Conservation (phyloP, 2,113 vertebrate species). For the Phoxinus phoxinus region DNA sequence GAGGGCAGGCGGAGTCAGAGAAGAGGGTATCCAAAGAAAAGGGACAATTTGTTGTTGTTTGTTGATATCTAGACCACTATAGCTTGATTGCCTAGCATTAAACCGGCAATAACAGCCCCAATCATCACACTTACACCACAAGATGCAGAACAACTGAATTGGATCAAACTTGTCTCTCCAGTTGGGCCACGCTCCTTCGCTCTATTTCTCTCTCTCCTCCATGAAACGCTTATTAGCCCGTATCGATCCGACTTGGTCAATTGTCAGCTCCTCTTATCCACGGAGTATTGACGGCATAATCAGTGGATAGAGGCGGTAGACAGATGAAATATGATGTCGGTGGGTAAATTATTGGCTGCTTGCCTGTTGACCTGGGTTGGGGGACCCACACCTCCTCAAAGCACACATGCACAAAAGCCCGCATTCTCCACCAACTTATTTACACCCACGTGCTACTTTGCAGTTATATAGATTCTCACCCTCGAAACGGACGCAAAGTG, state of each 20-base stretch:
- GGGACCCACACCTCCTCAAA: slow-evolving; percentile 80
- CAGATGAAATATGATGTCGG: slow-evolving; percentile 97
- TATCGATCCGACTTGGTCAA: slow-evolving; percentile 99
- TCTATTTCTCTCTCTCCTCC: slow-evolving; percentile 78
- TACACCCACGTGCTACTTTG: slow-evolving; percentile 36
- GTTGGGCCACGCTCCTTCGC: slow-evolving; percentile 70
- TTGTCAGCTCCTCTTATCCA: slow-evolving; percentile 99
- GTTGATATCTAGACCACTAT: slow-evolving; percentile 99
- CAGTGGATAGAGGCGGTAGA: slow-evolving; percentile 92
- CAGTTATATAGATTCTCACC: slow-evolving; percentile 45
- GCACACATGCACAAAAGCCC: slow-evolving; percentile 41
- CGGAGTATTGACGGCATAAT: slow-evolving; percentile 98
- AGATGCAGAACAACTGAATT: slow-evolving; percentile 93
- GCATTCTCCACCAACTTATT: slow-evolving; percentile 39
- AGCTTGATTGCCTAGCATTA: slow-evolving; percentile 99
- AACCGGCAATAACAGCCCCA: slow-evolving; percentile 99
- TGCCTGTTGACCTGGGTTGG: slow-evolving; percentile 92
- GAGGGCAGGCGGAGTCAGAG: slow-evolving; percentile 86
- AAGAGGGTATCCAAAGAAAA: slow-evolving; percentile 96
- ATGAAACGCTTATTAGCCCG: slow-evolving; percentile 97
- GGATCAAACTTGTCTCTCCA: slow-evolving; percentile 88
- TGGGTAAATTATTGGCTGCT: slow-evolving; percentile 97
- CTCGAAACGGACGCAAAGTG: slow-evolving; percentile 28
- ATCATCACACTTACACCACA: slow-evolving; percentile 99
- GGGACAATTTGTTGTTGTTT: slow-evolving; percentile 99